Evolutionary conservation across 1,140 invertebrate species (phyloP).

Genomic region (Ectropis grisescens): DNA sequence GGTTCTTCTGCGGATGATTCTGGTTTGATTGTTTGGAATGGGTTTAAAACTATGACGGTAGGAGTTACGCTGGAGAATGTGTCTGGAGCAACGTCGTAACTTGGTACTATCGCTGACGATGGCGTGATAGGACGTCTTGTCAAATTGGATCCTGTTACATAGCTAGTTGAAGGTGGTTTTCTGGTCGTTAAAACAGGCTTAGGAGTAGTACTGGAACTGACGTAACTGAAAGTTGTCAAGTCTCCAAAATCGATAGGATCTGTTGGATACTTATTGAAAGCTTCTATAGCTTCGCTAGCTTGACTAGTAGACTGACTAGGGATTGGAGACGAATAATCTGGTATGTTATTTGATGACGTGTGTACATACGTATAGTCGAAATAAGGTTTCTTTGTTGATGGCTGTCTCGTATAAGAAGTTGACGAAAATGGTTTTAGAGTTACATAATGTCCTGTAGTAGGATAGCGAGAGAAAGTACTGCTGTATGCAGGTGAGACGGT

Average conservation of each 20-base stretch:
- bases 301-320: slow-evolving; percentile 54
- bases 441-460: slow-evolving; percentile 49
- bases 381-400: slow-evolving; percentile 20
- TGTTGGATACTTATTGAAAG: slow-evolving; percentile 54
- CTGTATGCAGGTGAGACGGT: slow-evolving; percentile 47
- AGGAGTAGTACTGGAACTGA: slow-evolving; percentile 46
- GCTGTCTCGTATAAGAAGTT: slow-evolving; percentile 12
- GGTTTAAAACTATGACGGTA: slow-evolving; percentile 79
- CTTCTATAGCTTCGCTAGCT: slow-evolving; percentile 46
- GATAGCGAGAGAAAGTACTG: slow-evolving; percentile 57
- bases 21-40: slow-evolving; percentile 40
- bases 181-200: slow-evolving; percentile 33
- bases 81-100: slow-evolving; percentile 39
- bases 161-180: slow-evolving; percentile 72
- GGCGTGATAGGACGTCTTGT: slow-evolving; percentile 50
- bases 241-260: slow-evolving; percentile 49
- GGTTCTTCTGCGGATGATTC: slow-evolving; percentile 47
- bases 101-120: slow-evolving; percentile 24
- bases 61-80: slow-evolving; percentile 74
- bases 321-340: slow-evolving; percentile 34
- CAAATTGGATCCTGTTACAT: slow-evolving; percentile 69
- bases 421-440: slow-evolving; percentile 45
- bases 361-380: slow-evolving; percentile 17
- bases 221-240: slow-evolving; percentile 56
- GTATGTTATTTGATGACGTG: slow-evolving; percentile 44